Percentiles rank a stretch among this genome's conserved stretches.
phyloP scores from a whole-genome alignment of 2,113 vertebrate species.

The Paracanthobrama guichenoti region DNA sequence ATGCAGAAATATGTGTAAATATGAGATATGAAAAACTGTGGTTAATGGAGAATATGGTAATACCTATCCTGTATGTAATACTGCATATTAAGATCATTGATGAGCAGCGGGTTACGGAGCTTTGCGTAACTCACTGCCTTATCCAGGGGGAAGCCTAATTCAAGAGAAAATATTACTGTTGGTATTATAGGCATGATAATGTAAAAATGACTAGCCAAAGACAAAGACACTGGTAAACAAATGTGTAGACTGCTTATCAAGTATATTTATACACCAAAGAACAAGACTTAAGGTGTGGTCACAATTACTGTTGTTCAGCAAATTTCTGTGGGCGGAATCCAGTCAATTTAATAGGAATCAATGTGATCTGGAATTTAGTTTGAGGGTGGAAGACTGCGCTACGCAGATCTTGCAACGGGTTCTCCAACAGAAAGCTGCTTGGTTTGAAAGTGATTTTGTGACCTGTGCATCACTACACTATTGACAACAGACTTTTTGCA shows the following conservation, averaged over 20 bases:
- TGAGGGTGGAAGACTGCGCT: not conserved
- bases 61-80: conserved; percentile 99
- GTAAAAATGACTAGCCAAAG: not conserved
- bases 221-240: not conserved
- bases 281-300: not conserved
- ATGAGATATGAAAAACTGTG: not conserved
- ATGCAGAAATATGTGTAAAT: conserved; percentile 5
- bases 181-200: not conserved
- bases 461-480: not conserved
- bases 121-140: conserved; percentile 96
- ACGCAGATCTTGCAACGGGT: too few species aligned
- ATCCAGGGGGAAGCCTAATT: conserved; percentile 92
- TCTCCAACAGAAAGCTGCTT: too few species aligned
- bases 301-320: not conserved
- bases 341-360: not conserved
- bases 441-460: too few species aligned
- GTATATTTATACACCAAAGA: not conserved
- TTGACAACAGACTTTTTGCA: not conserved
- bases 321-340: not conserved
- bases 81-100: conserved; percentile 98
- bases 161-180: conserved; percentile 11
- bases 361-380: not conserved
- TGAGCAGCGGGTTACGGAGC: conserved; percentile 91
- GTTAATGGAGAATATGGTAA: not conserved
- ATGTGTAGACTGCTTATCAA: not conserved